Evolutionary conservation across 2,113 vertebrate genomes (phyloP).

Genomic region (Propithecus coquereli): DNA sequence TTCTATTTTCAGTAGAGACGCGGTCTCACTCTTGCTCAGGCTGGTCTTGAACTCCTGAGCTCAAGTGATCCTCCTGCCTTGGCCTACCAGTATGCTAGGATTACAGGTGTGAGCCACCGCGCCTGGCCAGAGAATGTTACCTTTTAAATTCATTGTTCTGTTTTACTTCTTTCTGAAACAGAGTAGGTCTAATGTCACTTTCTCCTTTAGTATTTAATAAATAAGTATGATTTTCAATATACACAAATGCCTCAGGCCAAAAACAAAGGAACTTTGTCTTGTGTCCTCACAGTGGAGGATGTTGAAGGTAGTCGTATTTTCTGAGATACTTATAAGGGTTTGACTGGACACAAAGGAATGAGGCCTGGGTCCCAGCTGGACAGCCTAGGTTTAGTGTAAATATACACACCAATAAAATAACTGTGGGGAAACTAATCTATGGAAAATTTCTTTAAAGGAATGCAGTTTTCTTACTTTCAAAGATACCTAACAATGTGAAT

Average conservation of each 20-base stretch:
- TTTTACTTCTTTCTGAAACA: slow-evolving; percentile 18
- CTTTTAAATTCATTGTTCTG: neutral
- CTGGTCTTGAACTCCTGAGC: too few relatives aligned
- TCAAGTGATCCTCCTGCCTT: too few relatives aligned
- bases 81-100: too few relatives aligned
- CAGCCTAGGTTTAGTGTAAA: neutral
- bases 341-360: neutral
- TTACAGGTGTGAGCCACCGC: too few relatives aligned
- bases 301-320: neutral
- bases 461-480: neutral
- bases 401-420: neutral
- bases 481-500: neutral
- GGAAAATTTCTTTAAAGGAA: neutral
- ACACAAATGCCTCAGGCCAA: neutral
- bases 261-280: neutral
- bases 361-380: neutral
- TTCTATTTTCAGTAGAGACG: too few relatives aligned
- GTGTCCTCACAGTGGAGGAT: neutral
- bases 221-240: neutral
- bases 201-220: neutral
- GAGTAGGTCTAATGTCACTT: neutral
- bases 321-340: neutral
- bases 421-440: neutral
- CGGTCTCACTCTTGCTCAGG: too few relatives aligned
- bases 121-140: neutral